Conservation (phyloP, 2,113 vertebrate species). For the Notiomystis cincta region DNA sequence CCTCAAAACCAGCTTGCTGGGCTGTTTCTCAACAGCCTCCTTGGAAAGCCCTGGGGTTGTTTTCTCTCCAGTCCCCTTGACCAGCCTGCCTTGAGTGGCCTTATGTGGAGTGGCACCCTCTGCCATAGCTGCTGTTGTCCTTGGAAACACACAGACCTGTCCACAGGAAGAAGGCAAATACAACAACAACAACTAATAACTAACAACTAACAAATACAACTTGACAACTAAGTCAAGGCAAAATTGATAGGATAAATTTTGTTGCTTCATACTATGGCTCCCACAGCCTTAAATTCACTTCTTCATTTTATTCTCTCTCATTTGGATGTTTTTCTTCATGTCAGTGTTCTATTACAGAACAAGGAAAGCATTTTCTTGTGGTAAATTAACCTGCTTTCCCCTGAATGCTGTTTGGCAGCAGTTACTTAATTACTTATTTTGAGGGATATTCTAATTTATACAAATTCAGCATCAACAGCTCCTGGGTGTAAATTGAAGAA, state of each 20-base stretch:
- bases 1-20: background rate
- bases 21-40: background rate
- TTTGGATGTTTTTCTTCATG: background rate
- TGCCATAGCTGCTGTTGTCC: background rate
- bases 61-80: background rate
- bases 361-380: background rate
- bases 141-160: background rate
- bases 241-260: background rate
- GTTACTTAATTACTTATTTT: background rate
- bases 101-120: background rate
- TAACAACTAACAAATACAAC: background rate
- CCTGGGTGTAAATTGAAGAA: background rate
- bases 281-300: background rate
- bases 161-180: background rate
- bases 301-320: background rate
- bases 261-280: background rate
- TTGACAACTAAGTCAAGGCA: background rate
- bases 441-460: background rate
- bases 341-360: background rate
- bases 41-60: background rate
- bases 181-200: background rate
- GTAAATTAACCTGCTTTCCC: background rate
- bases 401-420: background rate
- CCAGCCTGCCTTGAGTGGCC: background rate
- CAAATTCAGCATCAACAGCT: background rate